Percentiles rank a stretch among this genome's conserved stretches.
Conservation (phyloP, 2,888 invertebrate species). For the Netelia melanura region DNA sequence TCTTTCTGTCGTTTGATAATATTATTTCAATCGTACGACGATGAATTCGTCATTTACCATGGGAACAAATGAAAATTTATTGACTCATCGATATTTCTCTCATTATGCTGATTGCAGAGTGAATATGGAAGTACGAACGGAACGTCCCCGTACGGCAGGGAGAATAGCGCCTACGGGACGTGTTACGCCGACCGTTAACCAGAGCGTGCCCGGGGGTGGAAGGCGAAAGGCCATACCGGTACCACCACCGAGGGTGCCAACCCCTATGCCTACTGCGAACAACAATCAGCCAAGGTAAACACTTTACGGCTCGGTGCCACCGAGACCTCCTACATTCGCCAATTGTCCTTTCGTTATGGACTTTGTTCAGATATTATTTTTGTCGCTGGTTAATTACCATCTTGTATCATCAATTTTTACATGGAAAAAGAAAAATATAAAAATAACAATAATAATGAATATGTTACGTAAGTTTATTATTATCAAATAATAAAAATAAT, state of each 20-base stretch:
- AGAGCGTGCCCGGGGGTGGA: conserved; percentile 77
- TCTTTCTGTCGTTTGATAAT: neutral
- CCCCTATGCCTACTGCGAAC: conserved; percentile 86
- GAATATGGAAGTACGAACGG: conserved; percentile 81
- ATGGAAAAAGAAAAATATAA: no score
- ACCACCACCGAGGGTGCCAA: conserved; percentile 86
- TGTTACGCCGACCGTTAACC: conserved; percentile 81
- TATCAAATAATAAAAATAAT: no score
- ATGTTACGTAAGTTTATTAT: no score
- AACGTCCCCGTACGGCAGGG: conserved; percentile 81
- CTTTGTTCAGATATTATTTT: neutral
- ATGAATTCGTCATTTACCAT: neutral
- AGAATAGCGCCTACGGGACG: conserved; percentile 82
- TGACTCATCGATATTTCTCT: conserved; percentile 26
- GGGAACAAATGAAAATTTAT: neutral
- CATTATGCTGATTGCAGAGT: conserved; percentile 71
- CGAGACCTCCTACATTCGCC: neutral
- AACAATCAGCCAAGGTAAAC: conserved; percentile 85
- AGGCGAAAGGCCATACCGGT: conserved; percentile 86
- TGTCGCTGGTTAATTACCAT: no score
- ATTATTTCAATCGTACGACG: neutral
- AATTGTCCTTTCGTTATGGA: conserved; percentile 12
- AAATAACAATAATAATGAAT: no score
- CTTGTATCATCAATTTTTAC: no score
- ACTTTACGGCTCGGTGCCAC: conserved; percentile 9